These are phyloP conservation scores for Nanorana parkeri DNA, from an alignment of 2,113 vertebrate genomes.

Conservation along the genomic window DNA sequence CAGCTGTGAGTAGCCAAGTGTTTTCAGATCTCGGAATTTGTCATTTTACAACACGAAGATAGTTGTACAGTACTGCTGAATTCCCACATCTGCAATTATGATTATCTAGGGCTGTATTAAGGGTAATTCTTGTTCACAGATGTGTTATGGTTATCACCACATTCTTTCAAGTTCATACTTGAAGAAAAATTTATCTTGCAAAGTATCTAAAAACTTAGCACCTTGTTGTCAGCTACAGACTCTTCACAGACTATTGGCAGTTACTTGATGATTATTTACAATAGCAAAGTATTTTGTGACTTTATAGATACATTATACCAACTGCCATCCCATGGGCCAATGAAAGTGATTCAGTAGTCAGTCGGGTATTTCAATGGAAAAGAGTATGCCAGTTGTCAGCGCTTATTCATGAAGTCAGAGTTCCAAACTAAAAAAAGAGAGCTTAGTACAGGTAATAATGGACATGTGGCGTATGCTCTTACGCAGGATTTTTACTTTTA, in stretches of 20 bases:
- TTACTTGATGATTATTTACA: neutral
- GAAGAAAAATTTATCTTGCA: neutral
- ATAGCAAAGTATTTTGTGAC: neutral
- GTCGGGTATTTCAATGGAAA: too few species aligned
- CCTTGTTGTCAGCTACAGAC: neutral
- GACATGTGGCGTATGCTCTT: too few species aligned
- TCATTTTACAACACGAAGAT: neutral
- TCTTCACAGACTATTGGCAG: too few species aligned
- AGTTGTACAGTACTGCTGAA: neutral
- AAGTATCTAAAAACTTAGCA: neutral
- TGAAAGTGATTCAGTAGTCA: neutral
- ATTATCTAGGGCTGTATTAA: neutral
- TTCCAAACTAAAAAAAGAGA: too few species aligned
- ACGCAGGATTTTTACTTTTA: too few species aligned
- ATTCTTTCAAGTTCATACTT: conserved; percentile 2
- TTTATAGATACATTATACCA: neutral
- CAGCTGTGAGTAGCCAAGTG: neutral
- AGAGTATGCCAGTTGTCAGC: too few species aligned
- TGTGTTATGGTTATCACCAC: neutral
- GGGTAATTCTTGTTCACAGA: neutral
- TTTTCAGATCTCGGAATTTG: neutral
- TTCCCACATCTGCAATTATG: too few species aligned
- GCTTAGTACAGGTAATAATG: too few species aligned
- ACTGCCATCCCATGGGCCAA: neutral
- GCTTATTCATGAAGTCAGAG: too few species aligned